phyloP scores from a whole-genome alignment of 2,797 vertebrate species.

The Anableps anableps region DNA sequence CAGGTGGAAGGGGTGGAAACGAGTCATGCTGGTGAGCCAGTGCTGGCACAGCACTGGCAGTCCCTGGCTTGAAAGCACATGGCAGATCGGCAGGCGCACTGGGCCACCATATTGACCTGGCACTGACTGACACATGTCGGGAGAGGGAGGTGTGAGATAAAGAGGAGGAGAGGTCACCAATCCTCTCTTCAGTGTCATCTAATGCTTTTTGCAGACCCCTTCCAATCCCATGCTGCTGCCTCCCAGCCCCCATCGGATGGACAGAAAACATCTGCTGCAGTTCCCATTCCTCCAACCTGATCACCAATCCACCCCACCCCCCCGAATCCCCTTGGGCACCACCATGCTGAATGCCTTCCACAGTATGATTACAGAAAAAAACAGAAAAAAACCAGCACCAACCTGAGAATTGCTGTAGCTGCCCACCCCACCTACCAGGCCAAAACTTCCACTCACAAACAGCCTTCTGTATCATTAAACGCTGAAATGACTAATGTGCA shows the following conservation, averaged over 20 bases:
- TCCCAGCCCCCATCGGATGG: conserved; percentile 2
- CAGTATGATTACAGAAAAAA: background rate
- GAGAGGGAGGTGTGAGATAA: conserved; percentile 60
- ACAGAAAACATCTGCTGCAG: conserved; percentile 69
- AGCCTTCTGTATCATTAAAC: conserved; percentile 38
- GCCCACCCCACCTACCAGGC: conserved; percentile 1
- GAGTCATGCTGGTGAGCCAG: conserved; percentile 38
- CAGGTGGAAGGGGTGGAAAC: conserved; percentile 58
- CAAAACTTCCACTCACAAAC: conserved; percentile 37
- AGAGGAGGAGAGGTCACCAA: conserved; percentile 59
- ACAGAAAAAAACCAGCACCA: conserved; percentile 28
- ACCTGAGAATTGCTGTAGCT: conserved; percentile 1
- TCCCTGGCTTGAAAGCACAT: conserved; percentile 73
- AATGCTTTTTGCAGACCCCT: conserved; percentile 20
- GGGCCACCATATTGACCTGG: conserved; percentile 76
- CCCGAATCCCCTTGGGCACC: conserved; percentile 36
- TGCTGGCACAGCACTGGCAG: conserved; percentile 43
- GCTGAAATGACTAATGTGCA: conserved; percentile 48
- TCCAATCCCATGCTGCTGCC: background rate
- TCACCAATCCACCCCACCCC: conserved; percentile 5
- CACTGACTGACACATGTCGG: conserved; percentile 78
- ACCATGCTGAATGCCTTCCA: conserved; percentile 55
- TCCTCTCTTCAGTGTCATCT: conserved; percentile 51
- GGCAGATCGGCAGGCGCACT: conserved; percentile 63
- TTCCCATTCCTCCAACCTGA: conserved; percentile 28